Evolutionary conservation across 2,797 vertebrate species (phyloP), one percentile per base, ranked within the genome.

Genomic region (Mionectes olivaceus): DNA sequence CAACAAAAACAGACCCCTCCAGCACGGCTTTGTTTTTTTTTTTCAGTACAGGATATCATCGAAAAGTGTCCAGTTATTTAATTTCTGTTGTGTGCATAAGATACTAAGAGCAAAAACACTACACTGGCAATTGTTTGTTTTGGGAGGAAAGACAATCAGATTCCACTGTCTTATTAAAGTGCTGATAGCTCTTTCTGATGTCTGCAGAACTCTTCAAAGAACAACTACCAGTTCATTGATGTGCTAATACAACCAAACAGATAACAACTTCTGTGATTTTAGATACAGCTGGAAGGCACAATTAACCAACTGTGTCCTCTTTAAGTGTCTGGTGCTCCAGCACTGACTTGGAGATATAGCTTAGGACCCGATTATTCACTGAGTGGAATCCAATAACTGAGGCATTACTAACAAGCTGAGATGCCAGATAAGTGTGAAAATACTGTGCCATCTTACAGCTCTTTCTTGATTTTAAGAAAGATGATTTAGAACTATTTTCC

Each of bases 231-330:
- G 52, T 69, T 95, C 70, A 70, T 8, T 86, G 73, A 68, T 91
- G 69, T 44, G 55, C 59, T 94, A 83, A 81, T 61, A 93, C 23
- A 78, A 75, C 49, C 53, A 81, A 86, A 86, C 5, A 93, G 80
- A 73, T 88, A 76, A 65, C 59, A 87, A 35, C 59, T 78, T 81
- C 57, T 76, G 70, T 80, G 87, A 82, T 82, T 91, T 94, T 78
- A 86, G 83, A 82, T 82, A 59, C 30, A 75, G 47, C 83, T 90
- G 57, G 69, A 91, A 93, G 87, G 85, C 88, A 88, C 2, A 19
- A 82, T 96, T 94, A 88, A 59, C 89, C 87, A 90, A 15, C 61
- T 57, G 28, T 82, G 80, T 82, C 77, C 69, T 94, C 39, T 85
- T 86, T 69, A 86, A 83, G 35, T 59, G 61, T 11, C 67, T 93